These are phyloP conservation scores for Propithecus coquereli DNA, from an alignment of 2,113 vertebrate species.

Conservation along the genomic window DNA sequence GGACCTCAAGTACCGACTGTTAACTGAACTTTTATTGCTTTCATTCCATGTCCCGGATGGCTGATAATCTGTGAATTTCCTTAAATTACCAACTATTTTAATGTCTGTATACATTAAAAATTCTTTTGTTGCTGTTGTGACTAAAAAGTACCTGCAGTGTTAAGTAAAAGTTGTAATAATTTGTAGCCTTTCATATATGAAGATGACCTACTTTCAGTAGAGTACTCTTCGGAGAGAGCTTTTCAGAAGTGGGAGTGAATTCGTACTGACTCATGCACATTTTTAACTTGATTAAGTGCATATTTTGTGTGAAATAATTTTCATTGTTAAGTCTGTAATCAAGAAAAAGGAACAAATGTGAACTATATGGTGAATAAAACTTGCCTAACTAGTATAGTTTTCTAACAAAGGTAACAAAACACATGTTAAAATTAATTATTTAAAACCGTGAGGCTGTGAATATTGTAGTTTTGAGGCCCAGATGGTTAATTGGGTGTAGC, in stretches of 20 bases:
- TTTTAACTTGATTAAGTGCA: constrained; percentile 44
- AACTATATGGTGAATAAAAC: neutral
- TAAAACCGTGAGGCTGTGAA: neutral
- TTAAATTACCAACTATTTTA: neutral
- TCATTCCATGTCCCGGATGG: neutral
- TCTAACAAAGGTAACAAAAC: neutral
- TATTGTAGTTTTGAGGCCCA: constrained; percentile 21
- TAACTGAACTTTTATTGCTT: neutral
- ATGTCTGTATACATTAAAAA: neutral
- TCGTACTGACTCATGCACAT: constrained; percentile 27
- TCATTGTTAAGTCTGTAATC: constrained; percentile 26
- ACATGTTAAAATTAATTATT: neutral
- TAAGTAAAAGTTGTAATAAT: neutral
- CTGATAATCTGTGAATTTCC: neutral
- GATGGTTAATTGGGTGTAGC: neutral
- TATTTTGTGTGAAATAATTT: constrained; percentile 10
- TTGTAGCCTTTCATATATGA: neutral
- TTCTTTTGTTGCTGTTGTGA: neutral
- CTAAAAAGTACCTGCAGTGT: neutral
- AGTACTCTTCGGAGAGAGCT: neutral
- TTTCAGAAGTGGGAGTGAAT: constrained; percentile 18
- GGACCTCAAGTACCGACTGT: neutral
- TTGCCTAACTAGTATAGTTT: neutral
- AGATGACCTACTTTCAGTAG: constrained; percentile 49
- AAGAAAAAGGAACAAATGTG: neutral